Evolutionary conservation across 92 coral and sea anemone species (phyloP), one percentile per base, ranked within the genome.

Genomic region (Parazoanthus darwini): DNA sequence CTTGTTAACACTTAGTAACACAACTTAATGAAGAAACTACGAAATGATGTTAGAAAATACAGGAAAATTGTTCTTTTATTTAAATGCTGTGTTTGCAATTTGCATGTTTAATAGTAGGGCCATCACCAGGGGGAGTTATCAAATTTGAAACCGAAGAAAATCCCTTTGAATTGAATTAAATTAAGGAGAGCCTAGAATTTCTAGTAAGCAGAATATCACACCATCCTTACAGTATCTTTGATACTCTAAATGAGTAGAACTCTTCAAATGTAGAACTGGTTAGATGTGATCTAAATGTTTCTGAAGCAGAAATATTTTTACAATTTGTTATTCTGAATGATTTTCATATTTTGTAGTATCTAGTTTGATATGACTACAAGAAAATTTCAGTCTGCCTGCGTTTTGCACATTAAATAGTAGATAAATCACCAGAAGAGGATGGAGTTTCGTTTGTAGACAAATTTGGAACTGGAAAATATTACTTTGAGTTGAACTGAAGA

Each of bases 1-100:
- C 66, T 76, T 46, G 46, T 39, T 26, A 68, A 44, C 13, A 50
- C 38, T 84, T 84, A 46, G 78, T 84, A 46, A 44, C 51, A 82
- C 10, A 65, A 58, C 75, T 82, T 38, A 82, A 82, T 51, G 44
- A 67, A 82, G 48, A 44, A 82, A 82, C 42, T 20, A 44, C 25
- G 68, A 46, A 70, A 26, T 50, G 8, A 74, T 5, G 22, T 44
- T 16, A 46, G 46, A 22, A 80, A 36, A 63, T 56, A 18, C 38
- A 20, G 48, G 14, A 22, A 78, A 78, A 44, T 44, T 9, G 63
- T 78, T 78, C 51, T 78, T 29, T 25, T 5, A 20, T 63, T 5
- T 5, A 63, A 63, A 63, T 63, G 20, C 1, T 63, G 26, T 22
- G 70, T 26, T 63, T 22, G 25, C 70, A 63, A 20, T 63, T 63